phyloP scores from a whole-genome alignment of 2,797 vertebrate genomes.

The Macropodus opercularis region DNA sequence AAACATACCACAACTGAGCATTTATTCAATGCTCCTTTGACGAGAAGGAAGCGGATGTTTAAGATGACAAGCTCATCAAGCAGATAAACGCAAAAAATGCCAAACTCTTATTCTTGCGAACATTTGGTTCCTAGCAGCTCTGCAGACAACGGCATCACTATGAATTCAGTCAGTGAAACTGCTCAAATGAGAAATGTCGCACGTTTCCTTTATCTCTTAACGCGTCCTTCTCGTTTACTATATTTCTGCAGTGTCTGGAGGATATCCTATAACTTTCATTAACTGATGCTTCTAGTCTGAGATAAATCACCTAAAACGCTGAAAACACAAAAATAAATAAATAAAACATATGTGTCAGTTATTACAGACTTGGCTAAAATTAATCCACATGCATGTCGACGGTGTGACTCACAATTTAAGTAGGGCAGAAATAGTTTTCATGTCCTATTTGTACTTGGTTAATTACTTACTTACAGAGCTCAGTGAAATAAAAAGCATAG shows the following conservation, averaged over 20 bases:
- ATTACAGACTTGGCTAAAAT: too few species aligned
- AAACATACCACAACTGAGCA: conserved; percentile 25
- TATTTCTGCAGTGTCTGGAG: too few species aligned
- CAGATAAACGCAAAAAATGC: background rate
- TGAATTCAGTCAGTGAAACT: background rate
- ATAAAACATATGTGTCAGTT: too few species aligned
- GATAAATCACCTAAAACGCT: too few species aligned
- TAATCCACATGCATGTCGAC: too few species aligned
- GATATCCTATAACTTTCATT: too few species aligned
- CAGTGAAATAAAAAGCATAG: conserved; percentile 12
- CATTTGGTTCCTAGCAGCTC: background rate
- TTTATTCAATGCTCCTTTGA: conserved; percentile 26
- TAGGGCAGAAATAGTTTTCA: background rate
- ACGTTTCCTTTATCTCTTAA: too few species aligned
- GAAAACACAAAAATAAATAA: too few species aligned
- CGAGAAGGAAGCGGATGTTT: background rate
- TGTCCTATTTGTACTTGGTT: conserved; percentile 8
- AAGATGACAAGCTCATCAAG: background rate
- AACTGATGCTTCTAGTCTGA: too few species aligned
- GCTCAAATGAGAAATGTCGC: background rate
- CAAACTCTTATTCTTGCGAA: background rate
- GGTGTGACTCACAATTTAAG: background rate
- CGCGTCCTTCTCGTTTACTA: too few species aligned
- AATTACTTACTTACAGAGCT: conserved; percentile 23
- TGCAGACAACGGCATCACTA: too few species aligned